Evolutionary conservation across 2,113 vertebrate genomes (phyloP).

Genomic region (Clarias gariepinus): DNA sequence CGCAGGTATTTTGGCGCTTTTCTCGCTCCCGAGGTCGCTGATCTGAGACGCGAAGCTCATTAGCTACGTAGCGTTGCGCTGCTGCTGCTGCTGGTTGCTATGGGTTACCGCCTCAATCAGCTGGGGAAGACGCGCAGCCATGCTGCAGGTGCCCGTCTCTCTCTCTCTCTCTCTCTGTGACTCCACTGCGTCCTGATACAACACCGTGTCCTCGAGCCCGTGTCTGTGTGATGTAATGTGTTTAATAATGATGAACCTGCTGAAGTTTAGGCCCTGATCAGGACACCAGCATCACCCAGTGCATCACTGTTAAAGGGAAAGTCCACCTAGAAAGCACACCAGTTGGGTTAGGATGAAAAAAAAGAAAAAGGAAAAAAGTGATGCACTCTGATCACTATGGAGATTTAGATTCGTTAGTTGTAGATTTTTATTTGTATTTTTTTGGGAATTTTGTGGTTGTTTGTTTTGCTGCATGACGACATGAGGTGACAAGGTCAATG

Average conservation of each 20-base stretch:
- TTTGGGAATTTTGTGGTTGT: not conserved
- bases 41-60: not conserved
- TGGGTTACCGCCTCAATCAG: not conserved
- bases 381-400: not conserved
- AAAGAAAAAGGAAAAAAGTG: not conserved
- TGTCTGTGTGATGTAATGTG: not conserved
- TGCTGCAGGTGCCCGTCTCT: slow-evolving; percentile 22
- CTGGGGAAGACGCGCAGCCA: not conserved
- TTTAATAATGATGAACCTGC: not conserved
- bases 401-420: not conserved
- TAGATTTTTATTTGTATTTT: not conserved
- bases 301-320: not conserved
- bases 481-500: not conserved
- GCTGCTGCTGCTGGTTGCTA: slow-evolving; percentile 8
- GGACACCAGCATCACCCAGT: not conserved
- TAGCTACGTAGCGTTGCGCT: not conserved
- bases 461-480: not conserved
- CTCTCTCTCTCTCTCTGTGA: not conserved
- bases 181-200: not conserved
- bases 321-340: not conserved
- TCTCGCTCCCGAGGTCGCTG: not conserved
- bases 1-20: slow-evolving; percentile 24
- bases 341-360: not conserved
- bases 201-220: not conserved
- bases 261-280: not conserved